Base-by-base conservation (phyloP, 2,113 vertebrate genomes). In the Helogale parvula region DNA sequence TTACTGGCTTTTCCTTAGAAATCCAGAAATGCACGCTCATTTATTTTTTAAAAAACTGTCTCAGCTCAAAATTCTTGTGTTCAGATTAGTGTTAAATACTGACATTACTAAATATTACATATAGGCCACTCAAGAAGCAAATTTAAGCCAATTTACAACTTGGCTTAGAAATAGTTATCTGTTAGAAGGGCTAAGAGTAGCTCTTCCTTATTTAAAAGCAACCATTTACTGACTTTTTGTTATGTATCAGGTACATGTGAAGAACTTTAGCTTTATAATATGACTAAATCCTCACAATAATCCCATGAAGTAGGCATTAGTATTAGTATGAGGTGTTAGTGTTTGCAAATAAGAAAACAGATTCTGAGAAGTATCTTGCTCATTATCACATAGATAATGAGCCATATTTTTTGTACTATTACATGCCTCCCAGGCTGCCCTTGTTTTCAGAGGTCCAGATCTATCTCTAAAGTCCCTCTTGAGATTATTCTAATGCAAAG, bases 31-130 rank as follows among this genome's bases (percentile, higher is more conserved):
- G 15, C 16, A 88, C 76, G 41, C 21, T 57, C 35, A 35, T 92
- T 77, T 77, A 47, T 77, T 47, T 21, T 6, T 50, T n/a, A 89
- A 94, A 66, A 84, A 50, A 2, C n/a, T 72, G 9, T 63, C 38
- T 80, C 63, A 91, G 9, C 10, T 60, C 15, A 95, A 88, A 86
- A 82, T 12, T 71, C 63, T 89, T 76, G 72, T 72, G 94, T 15
- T 94, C 65, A 94, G 23, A 71, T 86, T 93, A 77, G n/a, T 80
- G 16, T 89, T 97, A 93, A 93, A 83, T 83, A 79, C 88, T 84
- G 9, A 81, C 89, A 87, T 63, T 93, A 66, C 16, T 66, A 50
- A 79, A 84, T 69, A 69, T 88, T 79, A 83, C 29, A 92, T 9
- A 45, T 7, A 74, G 19, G 3, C 23, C 45, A 87, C 41, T 95